Evolutionary conservation across 2,888 invertebrate genomes (phyloP).

Genomic region (Trichacis sp.): DNA sequence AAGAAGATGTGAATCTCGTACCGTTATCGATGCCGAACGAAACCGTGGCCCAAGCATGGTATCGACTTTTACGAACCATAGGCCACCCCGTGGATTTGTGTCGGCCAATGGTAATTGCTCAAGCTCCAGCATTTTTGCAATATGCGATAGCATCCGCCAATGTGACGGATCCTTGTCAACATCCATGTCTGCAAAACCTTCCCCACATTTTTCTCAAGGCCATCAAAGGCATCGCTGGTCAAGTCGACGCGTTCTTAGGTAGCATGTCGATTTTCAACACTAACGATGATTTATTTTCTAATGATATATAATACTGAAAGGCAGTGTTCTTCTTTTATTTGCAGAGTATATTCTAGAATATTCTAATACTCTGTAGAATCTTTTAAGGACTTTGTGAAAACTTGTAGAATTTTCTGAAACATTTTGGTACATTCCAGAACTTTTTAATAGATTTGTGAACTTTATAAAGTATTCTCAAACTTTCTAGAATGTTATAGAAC

Average conservation of each 20-base stretch:
- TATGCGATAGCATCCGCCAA: conserved; percentile 84
- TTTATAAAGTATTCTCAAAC: too few species aligned
- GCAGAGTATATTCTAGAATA: too few species aligned
- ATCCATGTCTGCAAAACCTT: conserved; percentile 85
- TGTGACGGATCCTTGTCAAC: conserved; percentile 89
- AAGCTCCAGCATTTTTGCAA: conserved; percentile 82
- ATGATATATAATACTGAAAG: too few species aligned
- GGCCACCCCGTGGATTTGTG: conserved; percentile 95
- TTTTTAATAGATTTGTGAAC: too few species aligned
- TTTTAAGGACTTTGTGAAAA: too few species aligned
- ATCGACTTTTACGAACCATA: conserved; percentile 91
- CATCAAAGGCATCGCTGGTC: conserved; percentile 91
- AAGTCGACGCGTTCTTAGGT: conserved; percentile 97
- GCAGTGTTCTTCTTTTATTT: too few species aligned
- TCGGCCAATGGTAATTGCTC: conserved; percentile 81
- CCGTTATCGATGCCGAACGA: conserved; percentile 88
- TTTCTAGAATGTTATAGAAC: too few species aligned
- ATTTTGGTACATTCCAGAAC: too few species aligned
- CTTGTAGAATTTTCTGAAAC: too few species aligned
- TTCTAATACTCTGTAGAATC: too few species aligned
- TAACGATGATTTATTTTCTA: too few species aligned
- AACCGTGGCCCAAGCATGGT: conserved; percentile 96
- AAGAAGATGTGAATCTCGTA: conserved; percentile 86
- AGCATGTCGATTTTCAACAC: too few species aligned
- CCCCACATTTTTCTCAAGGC: conserved; percentile 94